Conservation (phyloP, 2,113 vertebrate genomes). For the Limanda limanda region DNA sequence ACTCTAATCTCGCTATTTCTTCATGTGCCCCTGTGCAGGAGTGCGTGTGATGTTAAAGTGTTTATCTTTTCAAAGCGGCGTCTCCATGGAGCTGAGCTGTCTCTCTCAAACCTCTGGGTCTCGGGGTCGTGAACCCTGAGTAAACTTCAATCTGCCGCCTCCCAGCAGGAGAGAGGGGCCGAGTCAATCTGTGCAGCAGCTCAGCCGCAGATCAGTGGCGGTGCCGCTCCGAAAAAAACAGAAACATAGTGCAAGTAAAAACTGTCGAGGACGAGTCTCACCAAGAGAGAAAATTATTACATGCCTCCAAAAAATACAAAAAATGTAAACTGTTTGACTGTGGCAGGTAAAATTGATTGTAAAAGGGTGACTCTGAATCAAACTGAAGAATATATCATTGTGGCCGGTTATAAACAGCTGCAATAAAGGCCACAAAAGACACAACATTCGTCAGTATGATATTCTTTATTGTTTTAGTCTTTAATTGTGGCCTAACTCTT, state of each 20-base stretch:
- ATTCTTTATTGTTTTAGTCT: neutral
- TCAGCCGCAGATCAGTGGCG: conserved; percentile 14
- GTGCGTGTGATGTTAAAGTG: conserved; percentile 41
- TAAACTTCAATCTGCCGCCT: conserved; percentile 69
- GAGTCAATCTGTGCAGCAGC: conserved; percentile 27
- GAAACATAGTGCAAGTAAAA: neutral
- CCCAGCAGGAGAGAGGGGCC: conserved; percentile 54
- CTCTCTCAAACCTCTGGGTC: conserved; percentile 65
- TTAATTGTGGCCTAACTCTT: neutral
- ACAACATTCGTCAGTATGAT: neutral
- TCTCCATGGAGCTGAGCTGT: conserved; percentile 72
- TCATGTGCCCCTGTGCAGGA: conserved; percentile 3
- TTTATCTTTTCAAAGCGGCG: conserved; percentile 63
- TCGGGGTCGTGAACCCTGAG: conserved; percentile 61
- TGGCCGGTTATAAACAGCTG: too few relatives aligned
- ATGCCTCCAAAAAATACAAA: too few relatives aligned
- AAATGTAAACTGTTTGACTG: too few relatives aligned
- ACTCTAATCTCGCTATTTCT: neutral
- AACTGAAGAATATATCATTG: neutral
- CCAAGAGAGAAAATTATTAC: too few relatives aligned
- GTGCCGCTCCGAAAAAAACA: neutral
- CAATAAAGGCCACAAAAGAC: too few relatives aligned
- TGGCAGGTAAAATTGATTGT: too few relatives aligned
- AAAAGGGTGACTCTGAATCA: neutral
- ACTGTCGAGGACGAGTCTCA: neutral